A percentile compares a stretch with the other conserved stretches of the same genome.
Conservation (phyloP, 2,797 vertebrate genomes). For the Premnoplex brunnescens region DNA sequence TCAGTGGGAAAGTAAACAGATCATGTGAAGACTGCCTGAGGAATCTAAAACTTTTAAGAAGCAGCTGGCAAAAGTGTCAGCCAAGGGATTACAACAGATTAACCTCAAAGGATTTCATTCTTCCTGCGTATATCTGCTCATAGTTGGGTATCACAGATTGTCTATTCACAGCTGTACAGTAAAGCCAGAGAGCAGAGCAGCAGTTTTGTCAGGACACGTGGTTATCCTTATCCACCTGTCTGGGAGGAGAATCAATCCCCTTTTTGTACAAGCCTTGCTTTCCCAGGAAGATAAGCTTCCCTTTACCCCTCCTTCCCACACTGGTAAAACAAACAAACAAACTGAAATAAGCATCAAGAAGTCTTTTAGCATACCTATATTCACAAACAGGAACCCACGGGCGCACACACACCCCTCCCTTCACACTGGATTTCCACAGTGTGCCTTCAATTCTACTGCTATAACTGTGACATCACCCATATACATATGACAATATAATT, state of each 20-base stretch:
- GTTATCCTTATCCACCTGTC: not conserved
- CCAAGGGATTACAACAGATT: slow-evolving; percentile 18
- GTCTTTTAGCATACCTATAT: not conserved
- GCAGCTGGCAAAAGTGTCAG: not conserved
- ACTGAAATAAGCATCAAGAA: not conserved
- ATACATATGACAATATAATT: not conserved
- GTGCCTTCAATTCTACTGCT: not conserved
- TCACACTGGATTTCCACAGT: not conserved
- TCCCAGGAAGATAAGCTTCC: not conserved
- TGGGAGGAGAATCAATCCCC: not conserved
- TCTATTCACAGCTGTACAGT: not conserved
- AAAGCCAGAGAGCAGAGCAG: not conserved
- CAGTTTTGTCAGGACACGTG: not conserved
- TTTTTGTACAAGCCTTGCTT: not conserved
- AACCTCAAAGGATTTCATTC: not conserved
- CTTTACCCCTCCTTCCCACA: not conserved
- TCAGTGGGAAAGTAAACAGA: not conserved
- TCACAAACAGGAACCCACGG: not conserved
- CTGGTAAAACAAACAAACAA: not conserved
- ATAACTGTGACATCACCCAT: not conserved
- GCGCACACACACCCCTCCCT: fast-evolving
- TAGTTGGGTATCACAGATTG: not conserved
- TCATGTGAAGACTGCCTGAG: not conserved
- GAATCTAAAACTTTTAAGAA: not conserved
- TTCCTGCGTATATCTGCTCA: not conserved